A percentile compares a stretch with the other conserved stretches of the same genome.
These are phyloP conservation scores for Herminia tarsipennalis DNA, from an alignment of 2,888 invertebrate genomes.

Conservation along the genomic window DNA sequence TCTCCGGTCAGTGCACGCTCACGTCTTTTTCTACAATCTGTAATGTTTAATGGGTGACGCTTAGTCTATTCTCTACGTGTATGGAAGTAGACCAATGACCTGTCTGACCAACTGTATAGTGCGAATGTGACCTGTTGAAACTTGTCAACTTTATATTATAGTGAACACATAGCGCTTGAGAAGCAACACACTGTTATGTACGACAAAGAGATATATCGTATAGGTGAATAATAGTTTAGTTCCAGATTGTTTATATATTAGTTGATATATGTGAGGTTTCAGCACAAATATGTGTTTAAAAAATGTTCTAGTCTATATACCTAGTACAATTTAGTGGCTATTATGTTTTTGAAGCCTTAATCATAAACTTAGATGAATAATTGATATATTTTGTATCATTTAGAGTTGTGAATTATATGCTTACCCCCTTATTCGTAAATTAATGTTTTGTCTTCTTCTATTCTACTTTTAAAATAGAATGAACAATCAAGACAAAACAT, in stretches of 20 bases:
- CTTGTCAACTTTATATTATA: neutral
- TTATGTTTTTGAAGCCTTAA: slow-evolving; percentile 20
- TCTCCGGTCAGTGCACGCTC: too few species aligned
- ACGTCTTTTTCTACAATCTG: too few species aligned
- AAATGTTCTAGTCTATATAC: slow-evolving; percentile 14
- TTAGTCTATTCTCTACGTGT: too few species aligned
- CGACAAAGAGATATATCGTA: neutral
- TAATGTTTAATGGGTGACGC: too few species aligned
- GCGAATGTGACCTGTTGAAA: neutral
- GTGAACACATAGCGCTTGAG: slow-evolving; percentile 39
- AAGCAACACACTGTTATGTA: slow-evolving; percentile 29
- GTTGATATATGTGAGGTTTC: neutral
- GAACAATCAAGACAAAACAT: neutral
- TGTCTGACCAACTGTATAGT: neutral
- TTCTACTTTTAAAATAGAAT: too few species aligned
- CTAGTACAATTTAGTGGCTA: slow-evolving; percentile 26
- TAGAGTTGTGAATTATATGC: slow-evolving; percentile 3
- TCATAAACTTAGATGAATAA: slow-evolving; percentile 13
- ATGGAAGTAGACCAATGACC: slow-evolving; percentile 10
- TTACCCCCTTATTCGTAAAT: too few species aligned
- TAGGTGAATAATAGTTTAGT: too few species aligned
- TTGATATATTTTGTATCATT: slow-evolving; percentile 19
- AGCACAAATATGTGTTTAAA: slow-evolving; percentile 10
- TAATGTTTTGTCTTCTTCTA: too few species aligned
- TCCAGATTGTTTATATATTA: neutral